Base-by-base conservation (phyloP, 2,113 vertebrate species). In the Ranitomeya imitator region DNA sequence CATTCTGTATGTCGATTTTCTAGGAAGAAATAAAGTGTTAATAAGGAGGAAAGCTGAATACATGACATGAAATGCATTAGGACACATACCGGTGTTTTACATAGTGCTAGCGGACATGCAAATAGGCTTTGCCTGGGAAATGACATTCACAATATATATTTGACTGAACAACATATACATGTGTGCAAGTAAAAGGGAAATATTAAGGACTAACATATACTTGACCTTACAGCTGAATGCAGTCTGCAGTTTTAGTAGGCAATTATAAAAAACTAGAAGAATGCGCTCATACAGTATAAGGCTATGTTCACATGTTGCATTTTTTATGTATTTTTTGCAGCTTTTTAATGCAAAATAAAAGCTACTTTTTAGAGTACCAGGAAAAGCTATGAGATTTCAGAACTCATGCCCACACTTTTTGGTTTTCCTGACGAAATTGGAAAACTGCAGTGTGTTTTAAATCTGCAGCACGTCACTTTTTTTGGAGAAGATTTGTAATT, bases 1-100 rank as follows among this genome's bases (percentile, higher is more conserved):
- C 98, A 83, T 97, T 96, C 90, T 96, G 94, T 91, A 96, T 94
- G 91, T 99, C 97, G 89, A 99, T 96, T 95, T 97, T 90, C 98
- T 99, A 93, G 92, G 76, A 57, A 88, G 14, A 85, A 9, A 78
- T 1, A 77, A 85, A 73, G 19, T 11, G 21, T 63, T 12, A 78
- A 63, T 7, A 51, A 61, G 14, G 45, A 21, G 23, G 51, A 6
- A 4, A 1, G 14, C 23, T 57, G 18, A 87, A 3, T 31, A 89
- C 21, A 23, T 23, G 11, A 54, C 12, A 31, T n/a, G 16, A 16
- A 69, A 83, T 16, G 8, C 11, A 69, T 83, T 71, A 67, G 80
- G 19, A n/a, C 54, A 23, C 19, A 23, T 45, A 1, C 3, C 16
- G 3, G 7, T 10, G 2, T n/a, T 65, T 83, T 52, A 45, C 81